phyloP scores from a whole-genome alignment of 2,113 vertebrate genomes.

The Peucedramus taeniatus region DNA sequence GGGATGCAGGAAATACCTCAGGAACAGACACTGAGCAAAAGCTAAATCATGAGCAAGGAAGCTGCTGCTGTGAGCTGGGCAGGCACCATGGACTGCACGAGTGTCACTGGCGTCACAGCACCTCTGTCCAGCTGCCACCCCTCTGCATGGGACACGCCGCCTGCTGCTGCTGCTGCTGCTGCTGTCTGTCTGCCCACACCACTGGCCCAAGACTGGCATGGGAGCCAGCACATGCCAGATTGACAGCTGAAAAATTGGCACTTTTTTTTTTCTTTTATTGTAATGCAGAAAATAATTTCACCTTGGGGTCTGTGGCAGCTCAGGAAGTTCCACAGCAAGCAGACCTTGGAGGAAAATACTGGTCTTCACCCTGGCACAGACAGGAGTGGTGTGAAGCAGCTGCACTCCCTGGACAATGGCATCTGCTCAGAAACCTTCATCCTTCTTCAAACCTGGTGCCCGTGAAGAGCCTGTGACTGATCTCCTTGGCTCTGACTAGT shows the following conservation, averaged over 20 bases:
- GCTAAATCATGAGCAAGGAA: background rate
- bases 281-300: background rate
- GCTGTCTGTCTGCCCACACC: background rate
- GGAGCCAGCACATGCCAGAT: background rate
- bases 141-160: fast-evolving
- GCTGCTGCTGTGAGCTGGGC: fast-evolving
- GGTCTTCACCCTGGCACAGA: background rate
- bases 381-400: background rate
- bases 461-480: background rate
- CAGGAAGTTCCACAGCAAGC: background rate
- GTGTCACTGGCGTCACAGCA: fast-evolving
- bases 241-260: background rate
- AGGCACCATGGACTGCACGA: fast-evolving
- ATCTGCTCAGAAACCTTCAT: background rate
- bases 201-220: background rate
- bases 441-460: background rate
- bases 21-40: background rate
- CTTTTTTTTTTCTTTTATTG: background rate
- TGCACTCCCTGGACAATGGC: background rate
- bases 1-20: background rate
- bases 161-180: background rate
- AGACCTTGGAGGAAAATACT: background rate
- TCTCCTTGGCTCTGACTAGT: background rate
- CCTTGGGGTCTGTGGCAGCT: background rate
- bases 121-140: background rate